These are phyloP conservation scores for Pocillopora grandis DNA, from an alignment of 92 coral and sea anemone species.

Conservation along the genomic window DNA sequence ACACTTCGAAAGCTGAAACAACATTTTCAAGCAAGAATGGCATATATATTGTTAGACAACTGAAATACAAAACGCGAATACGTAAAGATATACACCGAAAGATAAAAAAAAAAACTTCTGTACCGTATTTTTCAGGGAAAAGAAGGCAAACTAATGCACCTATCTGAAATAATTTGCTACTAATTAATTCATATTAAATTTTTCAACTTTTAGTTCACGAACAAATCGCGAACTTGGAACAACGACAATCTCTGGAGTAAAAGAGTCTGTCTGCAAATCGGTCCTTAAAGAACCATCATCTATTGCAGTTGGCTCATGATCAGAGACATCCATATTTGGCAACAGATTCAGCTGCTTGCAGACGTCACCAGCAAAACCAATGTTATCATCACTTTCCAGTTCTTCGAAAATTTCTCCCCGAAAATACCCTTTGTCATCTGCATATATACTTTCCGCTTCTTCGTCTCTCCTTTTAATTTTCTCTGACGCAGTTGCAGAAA, in stretches of 20 bases:
- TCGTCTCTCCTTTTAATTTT: too few species aligned
- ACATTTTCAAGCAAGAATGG: too few species aligned
- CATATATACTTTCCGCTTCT: background rate
- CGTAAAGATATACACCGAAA: background rate
- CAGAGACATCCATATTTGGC: background rate
- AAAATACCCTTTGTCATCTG: constrained; percentile 32
- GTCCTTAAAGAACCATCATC: background rate
- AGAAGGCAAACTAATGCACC: background rate
- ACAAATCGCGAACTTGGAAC: constrained; percentile 36
- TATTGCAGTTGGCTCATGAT: background rate
- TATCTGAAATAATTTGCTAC: background rate
- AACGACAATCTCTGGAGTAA: constrained; percentile 27
- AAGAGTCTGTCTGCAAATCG: background rate
- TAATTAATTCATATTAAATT: background rate
- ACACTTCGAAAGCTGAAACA: too few species aligned
- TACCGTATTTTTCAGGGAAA: background rate
- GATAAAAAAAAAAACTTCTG: background rate
- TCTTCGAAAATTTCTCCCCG: constrained; percentile 8
- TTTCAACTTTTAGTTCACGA: constrained; percentile 20
- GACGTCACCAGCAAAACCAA: constrained; percentile 40
- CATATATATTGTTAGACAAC: too few species aligned
- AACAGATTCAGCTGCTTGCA: constrained; percentile 22
- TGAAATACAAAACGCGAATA: too few species aligned
- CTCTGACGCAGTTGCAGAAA: background rate
- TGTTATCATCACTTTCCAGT: constrained; percentile 5